Evolutionary conservation across 2,113 vertebrate species (phyloP), one percentile per base, ranked within the genome.

Genomic region (Chloropsis cyanopogon): DNA sequence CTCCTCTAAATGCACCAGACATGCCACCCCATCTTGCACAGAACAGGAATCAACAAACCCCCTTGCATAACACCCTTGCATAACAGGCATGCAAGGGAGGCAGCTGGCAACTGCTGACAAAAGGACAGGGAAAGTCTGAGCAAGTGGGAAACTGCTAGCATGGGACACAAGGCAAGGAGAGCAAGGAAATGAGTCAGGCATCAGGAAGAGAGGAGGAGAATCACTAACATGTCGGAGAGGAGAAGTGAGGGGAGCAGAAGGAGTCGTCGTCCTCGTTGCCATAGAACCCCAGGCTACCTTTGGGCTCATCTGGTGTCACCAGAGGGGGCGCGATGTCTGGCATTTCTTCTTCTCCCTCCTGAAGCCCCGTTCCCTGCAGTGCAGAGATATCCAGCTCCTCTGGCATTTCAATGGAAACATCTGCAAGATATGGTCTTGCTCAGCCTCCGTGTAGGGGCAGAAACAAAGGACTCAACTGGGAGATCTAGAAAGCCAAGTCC

Each of bases 271-370:
- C 99, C 97, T 99, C 99, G 99, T 99, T 99, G 99, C 99, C 98
- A 98, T 99, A 99, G 99, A 98, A 99, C 98, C 99, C 99, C 99
- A 99, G 99, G 99, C 99, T 99, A 99, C 99, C 99, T 99, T 99
- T 99, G 98, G 99, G 99, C 98, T 99, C 99, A 37, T 99, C 99
- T 97, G 99, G 99, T 97, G 99, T 99, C 98, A 99, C 99, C 95
- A 99, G 98, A 80, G 99, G 99, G 26, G 99, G 99, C 54, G 99
- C 99, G 68, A 99, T 99, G 97, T 99, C 99, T 61, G 99, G 99
- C 91, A 99, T 98, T 96, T 99, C 99, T 96, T 99, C 99, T 97
- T 99, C 99, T 65, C 99, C 99, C 1, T 98, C 98, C 93, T 99
- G 99, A 94, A 99, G 98, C 84, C 99, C 99, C 1, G 96, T 98